phyloP scores from a whole-genome alignment of 2,888 invertebrate species.

The Agelastica alni region DNA sequence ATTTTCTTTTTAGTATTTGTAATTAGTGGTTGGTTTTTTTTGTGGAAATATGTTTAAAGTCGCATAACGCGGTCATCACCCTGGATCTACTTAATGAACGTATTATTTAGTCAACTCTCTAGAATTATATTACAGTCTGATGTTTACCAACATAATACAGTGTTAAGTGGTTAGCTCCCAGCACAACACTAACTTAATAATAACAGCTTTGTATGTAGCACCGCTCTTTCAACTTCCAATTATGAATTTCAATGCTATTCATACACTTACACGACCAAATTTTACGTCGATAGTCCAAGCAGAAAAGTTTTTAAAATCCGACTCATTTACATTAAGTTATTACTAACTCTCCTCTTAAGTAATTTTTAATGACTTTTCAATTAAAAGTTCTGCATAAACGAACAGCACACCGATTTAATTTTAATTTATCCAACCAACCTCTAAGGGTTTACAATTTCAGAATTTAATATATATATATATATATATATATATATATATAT shows the following conservation, averaged over 20 bases:
- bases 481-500: too few relatives aligned
- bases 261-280: not conserved
- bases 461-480: too few relatives aligned
- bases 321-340: too few relatives aligned
- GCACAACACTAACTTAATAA: conserved; percentile 30
- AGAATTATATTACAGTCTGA: conserved; percentile 29
- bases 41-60: not conserved
- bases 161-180: conserved; percentile 28
- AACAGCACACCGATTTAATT: too few relatives aligned
- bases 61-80: conserved; percentile 12
- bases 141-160: conserved; percentile 27
- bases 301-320: too few relatives aligned
- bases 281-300: not conserved
- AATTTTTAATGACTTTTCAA: too few relatives aligned
- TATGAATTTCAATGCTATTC: conserved; percentile 25
- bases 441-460: too few relatives aligned
- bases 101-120: conserved; percentile 30
- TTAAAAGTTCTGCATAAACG: too few relatives aligned
- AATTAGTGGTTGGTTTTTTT: not conserved
- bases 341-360: too few relatives aligned
- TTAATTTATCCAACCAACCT: too few relatives aligned
- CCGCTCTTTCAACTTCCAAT: conserved; percentile 22
- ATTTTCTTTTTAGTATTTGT: not conserved
- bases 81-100: conserved; percentile 28
- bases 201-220: conserved; percentile 20